Base-by-base conservation (phyloP, 2,888 invertebrate genomes). In the Sceliomorpha sp. region DNA sequence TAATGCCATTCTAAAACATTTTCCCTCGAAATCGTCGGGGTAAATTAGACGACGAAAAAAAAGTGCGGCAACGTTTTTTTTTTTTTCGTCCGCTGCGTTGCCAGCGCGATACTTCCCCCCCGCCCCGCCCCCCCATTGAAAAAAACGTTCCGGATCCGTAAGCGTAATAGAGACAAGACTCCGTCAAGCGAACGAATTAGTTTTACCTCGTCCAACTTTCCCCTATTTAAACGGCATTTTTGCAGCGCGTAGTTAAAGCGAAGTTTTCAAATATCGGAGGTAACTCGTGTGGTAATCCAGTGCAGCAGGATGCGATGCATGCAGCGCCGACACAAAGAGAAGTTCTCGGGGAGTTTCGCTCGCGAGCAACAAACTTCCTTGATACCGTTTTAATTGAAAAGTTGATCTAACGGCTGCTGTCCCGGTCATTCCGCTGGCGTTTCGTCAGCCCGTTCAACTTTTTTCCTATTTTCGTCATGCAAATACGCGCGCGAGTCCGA, bases 321-420 rank as follows among this genome's bases (percentile, higher is more conserved):
- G n/a, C 39, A 9, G 7, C 8, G 14, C n/a, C 4, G 37, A 27
- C 14, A 27, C 42, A 42, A 42, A 42, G 27, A 14, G 42, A 42
- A 42, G 42, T 42, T 42, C 13, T 14, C 8, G 10, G 27, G n/a
- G 12, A 42, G 31, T 31, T 42, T 12, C 7, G 13, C 27, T 26
- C 24, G 8, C 13, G 24, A 26, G 27, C 24, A 42, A 42, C 27
- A 42, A 42, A 42, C 42, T 42, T 27, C 42, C 27, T 27, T 27
- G 26, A 42, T 42, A 42, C 42, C 24, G 26, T 42, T 42, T 42
- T 42, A 42, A 42, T 42, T 42, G 42, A 42, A 42, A 42, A 42
- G 42, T 42, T 42, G 26, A 42, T 42, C 42, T 26, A 42, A 42
- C 42, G 42, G 20, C 20, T 20, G 20, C 1, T 20, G 20, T 3